A percentile compares a stretch with the other conserved stretches of the same genome.
Evolutionary conservation across 2,113 vertebrate species (phyloP).

Genomic region (Tapirus terrestris): DNA sequence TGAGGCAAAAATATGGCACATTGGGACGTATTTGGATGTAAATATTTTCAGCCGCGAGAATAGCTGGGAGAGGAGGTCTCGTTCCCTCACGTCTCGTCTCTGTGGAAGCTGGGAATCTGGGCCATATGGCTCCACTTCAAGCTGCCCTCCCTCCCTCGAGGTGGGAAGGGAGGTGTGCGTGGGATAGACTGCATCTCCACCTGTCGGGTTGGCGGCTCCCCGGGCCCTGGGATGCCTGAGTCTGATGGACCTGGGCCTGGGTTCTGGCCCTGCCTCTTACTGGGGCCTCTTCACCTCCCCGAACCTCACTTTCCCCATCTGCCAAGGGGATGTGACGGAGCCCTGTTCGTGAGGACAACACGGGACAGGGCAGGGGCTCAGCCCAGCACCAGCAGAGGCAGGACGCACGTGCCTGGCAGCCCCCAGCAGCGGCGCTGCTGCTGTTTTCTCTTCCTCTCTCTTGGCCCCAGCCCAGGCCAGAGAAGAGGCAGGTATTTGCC

Average conservation of each 20-base stretch:
- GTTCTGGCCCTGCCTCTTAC: not conserved
- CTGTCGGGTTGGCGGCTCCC: not conserved
- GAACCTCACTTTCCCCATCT: not conserved
- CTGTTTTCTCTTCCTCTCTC: not conserved
- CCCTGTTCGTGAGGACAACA: not conserved
- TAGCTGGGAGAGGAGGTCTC: conserved; percentile 61
- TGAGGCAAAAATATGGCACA: conserved; percentile 28
- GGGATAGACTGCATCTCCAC: rapidly evolving
- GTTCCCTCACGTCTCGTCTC: not conserved
- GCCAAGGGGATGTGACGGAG: no score
- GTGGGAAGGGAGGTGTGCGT: not conserved
- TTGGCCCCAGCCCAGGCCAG: not conserved
- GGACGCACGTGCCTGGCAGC: not conserved
- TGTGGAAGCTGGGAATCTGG: not conserved
- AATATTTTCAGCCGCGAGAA: conserved; percentile 62
- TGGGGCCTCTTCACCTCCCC: not conserved
- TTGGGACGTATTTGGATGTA: conserved; percentile 52
- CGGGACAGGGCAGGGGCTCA: not conserved
- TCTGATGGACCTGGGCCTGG: not conserved
- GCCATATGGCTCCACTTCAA: conserved; percentile 51
- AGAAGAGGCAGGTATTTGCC: not conserved
- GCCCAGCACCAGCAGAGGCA: not conserved
- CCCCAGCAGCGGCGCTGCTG: not conserved
- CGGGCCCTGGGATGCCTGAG: not conserved
- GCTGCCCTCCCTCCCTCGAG: not conserved